Percentiles rank a stretch among this genome's conserved stretches.
These are phyloP conservation scores for Tauraco hartlaubi DNA, from an alignment of 2,797 vertebrate genomes.

Conservation along the genomic window DNA sequence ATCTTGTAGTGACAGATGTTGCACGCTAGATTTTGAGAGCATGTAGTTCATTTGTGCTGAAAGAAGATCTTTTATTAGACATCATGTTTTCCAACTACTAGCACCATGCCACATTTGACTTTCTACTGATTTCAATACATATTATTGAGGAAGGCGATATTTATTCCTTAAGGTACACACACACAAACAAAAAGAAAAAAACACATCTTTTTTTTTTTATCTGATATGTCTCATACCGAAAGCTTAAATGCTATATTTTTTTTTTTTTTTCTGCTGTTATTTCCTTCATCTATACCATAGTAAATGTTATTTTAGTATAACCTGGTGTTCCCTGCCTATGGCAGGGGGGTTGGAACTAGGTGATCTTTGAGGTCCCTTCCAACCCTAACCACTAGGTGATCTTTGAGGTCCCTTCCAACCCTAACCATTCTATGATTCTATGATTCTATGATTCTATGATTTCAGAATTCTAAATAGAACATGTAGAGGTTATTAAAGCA, in stretches of 20 bases:
- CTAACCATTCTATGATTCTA: no score
- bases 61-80: not conserved
- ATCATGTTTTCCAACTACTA: conserved; percentile 19
- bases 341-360: no score
- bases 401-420: no score
- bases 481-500: not conserved
- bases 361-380: no score
- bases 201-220: not conserved
- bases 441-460: no score
- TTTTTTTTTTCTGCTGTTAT: not conserved
- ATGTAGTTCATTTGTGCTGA: not conserved
- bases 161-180: not conserved
- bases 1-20: not conserved
- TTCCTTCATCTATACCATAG: not conserved
- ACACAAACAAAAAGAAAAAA: accelerated
- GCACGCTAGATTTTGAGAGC: not conserved
- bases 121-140: not conserved
- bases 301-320: not conserved
- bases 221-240: not conserved
- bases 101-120: not conserved
- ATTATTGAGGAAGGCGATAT: not conserved
- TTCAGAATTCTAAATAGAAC: not conserved
- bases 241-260: no score
- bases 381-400: no score
- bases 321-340: no score